Evolutionary conservation across 2,113 vertebrate species (phyloP).

Genomic region (Azemiops feae): DNA sequence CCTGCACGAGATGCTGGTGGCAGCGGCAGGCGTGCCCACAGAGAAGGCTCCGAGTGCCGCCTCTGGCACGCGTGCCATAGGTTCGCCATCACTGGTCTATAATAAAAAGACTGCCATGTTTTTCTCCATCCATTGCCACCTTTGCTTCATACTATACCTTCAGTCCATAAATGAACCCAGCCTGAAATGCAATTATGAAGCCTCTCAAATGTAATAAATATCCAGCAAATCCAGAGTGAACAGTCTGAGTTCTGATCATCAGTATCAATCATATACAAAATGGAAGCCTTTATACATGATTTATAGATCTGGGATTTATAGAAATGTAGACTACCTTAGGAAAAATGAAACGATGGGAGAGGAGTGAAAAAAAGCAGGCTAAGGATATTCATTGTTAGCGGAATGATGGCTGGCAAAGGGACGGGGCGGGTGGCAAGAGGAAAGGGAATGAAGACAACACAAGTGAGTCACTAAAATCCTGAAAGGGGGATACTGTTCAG

Average conservation of each 20-base stretch:
- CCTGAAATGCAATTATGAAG: background rate
- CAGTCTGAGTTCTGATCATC: background rate
- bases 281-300: background rate
- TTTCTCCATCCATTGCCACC: background rate
- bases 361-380: background rate
- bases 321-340: background rate
- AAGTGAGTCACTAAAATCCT: background rate
- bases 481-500: background rate
- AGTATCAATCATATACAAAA: background rate
- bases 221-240: background rate
- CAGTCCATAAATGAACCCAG: background rate
- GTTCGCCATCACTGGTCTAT: too few relatives aligned
- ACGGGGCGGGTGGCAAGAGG: too few relatives aligned
- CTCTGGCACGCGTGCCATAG: too few relatives aligned
- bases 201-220: background rate
- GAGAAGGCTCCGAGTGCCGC: too few relatives aligned
- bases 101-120: background rate
- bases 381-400: background rate
- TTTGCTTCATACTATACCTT: background rate
- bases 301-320: background rate
- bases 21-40: too few relatives aligned
- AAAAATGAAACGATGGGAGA: background rate
- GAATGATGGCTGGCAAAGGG: too few relatives aligned
- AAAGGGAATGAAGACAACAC: background rate
- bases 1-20: too few relatives aligned